A percentile compares a stretch with the other conserved stretches of the same genome.
Evolutionary conservation across 2,797 vertebrate genomes (phyloP).

Genomic region (Gadopsis bispinosus): DNA sequence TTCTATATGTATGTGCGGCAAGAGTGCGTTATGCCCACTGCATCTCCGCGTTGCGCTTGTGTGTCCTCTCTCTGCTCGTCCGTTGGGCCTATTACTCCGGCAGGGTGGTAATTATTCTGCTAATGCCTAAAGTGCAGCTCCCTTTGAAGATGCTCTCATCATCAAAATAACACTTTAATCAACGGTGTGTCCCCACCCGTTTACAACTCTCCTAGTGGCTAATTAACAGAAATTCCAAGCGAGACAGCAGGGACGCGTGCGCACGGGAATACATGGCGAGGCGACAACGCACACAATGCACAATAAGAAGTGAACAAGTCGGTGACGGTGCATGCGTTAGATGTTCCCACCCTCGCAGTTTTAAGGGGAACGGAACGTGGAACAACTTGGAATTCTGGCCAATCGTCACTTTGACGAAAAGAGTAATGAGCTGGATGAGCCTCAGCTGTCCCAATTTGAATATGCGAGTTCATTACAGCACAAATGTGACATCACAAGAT

Average conservation of each 20-base stretch:
- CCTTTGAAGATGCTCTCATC: constrained; percentile 72
- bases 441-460: too few relatives aligned
- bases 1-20: background rate
- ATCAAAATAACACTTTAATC: constrained; percentile 74
- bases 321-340: background rate
- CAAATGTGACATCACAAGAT: too few relatives aligned
- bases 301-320: constrained; percentile 25
- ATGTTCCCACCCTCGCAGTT: background rate
- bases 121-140: constrained; percentile 72
- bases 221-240: constrained; percentile 70
- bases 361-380: too few relatives aligned
- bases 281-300: background rate
- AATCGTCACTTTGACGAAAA: too few relatives aligned
- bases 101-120: constrained; percentile 71
- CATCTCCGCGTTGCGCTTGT: background rate
- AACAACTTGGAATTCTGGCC: too few relatives aligned
- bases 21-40: background rate
- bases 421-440: too few relatives aligned
- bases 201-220: constrained; percentile 73
- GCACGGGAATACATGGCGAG: constrained; percentile 34
- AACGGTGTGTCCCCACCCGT: constrained; percentile 66
- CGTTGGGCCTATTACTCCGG: constrained; percentile 50
- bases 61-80: constrained; percentile 34
- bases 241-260: constrained; percentile 51
- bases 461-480: too few relatives aligned